phyloP scores from a whole-genome alignment of 1,140 invertebrate species.

The Drosophila nigromelanica region DNA sequence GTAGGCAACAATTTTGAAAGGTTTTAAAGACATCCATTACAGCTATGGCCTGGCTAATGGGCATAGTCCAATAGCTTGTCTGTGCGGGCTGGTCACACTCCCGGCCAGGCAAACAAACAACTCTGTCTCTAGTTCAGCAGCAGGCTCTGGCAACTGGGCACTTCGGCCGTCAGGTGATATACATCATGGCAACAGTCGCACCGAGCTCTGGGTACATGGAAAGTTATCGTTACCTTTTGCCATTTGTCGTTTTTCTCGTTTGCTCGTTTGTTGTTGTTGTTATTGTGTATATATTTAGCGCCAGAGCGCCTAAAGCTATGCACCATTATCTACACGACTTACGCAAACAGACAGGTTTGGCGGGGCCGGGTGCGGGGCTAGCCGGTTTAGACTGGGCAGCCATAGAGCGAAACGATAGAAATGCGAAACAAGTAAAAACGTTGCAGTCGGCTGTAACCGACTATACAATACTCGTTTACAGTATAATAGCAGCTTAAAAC shows the following conservation, averaged over 20 bases:
- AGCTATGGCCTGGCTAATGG: constrained; percentile 13
- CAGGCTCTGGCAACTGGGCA: background rate
- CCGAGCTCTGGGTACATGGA: constrained; percentile 4
- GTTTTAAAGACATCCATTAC: constrained; percentile 7
- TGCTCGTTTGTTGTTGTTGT: background rate
- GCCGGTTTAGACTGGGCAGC: constrained; percentile 14
- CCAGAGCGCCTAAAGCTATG: constrained; percentile 55
- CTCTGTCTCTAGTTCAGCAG: background rate
- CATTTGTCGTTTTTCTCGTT: constrained; percentile 13
- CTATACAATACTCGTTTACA: no score
- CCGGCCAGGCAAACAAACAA: background rate
- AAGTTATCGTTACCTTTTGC: constrained; percentile 21
- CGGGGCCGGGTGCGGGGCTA: background rate
- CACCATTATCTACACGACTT: constrained; percentile 59
- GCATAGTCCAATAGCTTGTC: constrained; percentile 9
- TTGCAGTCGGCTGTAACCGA: no score
- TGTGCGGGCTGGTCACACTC: background rate
- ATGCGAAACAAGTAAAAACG: background rate
- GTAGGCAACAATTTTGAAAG: background rate
- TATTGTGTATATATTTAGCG: constrained; percentile 55
- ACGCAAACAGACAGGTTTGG: constrained; percentile 35
- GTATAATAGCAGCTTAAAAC: no score
- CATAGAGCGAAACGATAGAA: background rate
- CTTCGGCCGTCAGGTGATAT: constrained; percentile 12
- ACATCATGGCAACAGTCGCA: constrained; percentile 8